Percentiles rank a stretch among this genome's conserved stretches.
Evolutionary conservation across 2,797 vertebrate genomes (phyloP).

Genomic region (Poliocrania exsul): DNA sequence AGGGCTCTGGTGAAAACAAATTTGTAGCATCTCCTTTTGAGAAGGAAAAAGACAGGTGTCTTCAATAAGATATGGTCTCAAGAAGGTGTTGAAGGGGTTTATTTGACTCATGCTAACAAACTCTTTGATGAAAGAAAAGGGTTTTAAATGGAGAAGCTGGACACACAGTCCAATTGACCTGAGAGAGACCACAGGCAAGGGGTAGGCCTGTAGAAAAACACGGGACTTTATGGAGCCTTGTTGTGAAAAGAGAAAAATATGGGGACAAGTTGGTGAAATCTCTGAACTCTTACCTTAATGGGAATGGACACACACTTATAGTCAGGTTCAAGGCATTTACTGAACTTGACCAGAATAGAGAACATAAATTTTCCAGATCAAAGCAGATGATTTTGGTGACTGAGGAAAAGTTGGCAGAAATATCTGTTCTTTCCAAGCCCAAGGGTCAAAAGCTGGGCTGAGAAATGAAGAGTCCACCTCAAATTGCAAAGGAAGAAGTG

Average conservation of each 20-base stretch:
- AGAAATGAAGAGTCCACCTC: not conserved
- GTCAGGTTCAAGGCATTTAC: not conserved
- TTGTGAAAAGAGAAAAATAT: not conserved
- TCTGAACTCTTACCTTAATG: not conserved
- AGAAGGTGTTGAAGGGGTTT: not conserved
- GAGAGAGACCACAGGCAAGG: not conserved
- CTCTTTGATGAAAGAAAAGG: not conserved
- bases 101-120: not conserved
- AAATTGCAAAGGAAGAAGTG: not conserved
- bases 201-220: not conserved
- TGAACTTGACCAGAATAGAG: not conserved
- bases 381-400: not conserved
- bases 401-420: not conserved
- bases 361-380: not conserved
- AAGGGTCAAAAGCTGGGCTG: not conserved
- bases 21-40: not conserved
- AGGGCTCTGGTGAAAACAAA: not conserved
- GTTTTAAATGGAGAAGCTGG: not conserved
- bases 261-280: not conserved
- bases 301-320: rapidly evolving
- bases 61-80: not conserved
- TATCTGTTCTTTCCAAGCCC: not conserved
- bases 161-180: not conserved
- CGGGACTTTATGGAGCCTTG: not conserved
- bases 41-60: not conserved